These are phyloP conservation scores for Pelvicachromis taeniatus DNA, from an alignment of 2,113 vertebrate genomes.

Conservation along the genomic window DNA sequence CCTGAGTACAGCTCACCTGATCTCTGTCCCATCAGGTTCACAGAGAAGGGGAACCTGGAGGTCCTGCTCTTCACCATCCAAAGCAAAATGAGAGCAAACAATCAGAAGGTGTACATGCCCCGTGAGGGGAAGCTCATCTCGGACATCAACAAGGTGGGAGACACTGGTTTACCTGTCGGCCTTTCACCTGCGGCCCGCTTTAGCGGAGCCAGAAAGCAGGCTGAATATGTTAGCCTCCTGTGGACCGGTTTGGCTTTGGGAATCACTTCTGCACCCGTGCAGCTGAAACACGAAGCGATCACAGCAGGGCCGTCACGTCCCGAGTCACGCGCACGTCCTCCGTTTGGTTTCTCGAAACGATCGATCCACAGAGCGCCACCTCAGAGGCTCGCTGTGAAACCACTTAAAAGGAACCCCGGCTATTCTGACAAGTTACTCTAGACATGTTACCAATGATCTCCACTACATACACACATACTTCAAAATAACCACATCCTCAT, in stretches of 20 bases:
- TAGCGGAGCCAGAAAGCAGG: neutral
- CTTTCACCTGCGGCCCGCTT: neutral
- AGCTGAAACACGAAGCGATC: neutral
- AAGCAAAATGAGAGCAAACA: conserved; percentile 98
- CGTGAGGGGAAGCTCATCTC: conserved; percentile 97
- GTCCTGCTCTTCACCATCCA: conserved; percentile 97
- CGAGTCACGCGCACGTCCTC: fast-evolving
- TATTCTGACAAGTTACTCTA: too few relatives aligned
- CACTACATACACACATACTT: too few relatives aligned
- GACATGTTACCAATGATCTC: too few relatives aligned
- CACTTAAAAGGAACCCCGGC: too few relatives aligned
- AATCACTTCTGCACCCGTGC: neutral
- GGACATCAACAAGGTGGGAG: conserved; percentile 92
- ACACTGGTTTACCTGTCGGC: neutral
- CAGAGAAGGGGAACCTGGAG: conserved; percentile 95
- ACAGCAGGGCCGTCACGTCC: neutral
- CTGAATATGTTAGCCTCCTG: neutral
- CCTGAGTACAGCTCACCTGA: neutral
- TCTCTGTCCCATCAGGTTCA: conserved; percentile 77
- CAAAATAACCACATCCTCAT: too few relatives aligned
- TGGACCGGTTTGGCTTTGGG: neutral
- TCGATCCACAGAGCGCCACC: too few relatives aligned
- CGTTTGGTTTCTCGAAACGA: neutral
- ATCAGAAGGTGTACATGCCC: conserved; percentile 97
- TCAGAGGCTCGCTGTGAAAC: neutral